Conservation (phyloP, 2,888 invertebrate genomes). For the Marasmarcha lunaedactyla region DNA sequence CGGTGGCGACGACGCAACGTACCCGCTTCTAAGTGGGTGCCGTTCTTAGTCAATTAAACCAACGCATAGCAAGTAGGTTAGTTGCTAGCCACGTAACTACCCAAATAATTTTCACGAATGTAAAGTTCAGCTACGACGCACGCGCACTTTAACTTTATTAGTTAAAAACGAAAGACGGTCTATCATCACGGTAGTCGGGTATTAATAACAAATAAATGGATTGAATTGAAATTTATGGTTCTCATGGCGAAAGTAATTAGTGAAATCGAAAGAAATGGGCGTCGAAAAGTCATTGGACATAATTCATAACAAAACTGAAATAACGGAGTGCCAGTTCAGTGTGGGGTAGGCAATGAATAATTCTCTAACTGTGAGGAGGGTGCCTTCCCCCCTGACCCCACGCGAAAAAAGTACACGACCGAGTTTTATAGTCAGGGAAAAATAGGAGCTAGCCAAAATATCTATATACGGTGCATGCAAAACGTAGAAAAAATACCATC, state of each 20-base stretch:
- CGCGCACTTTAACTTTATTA: too few species aligned
- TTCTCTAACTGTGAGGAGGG: constrained; percentile 67
- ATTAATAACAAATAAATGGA: constrained; percentile 1
- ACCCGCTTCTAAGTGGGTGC: too few species aligned
- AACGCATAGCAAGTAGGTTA: too few species aligned
- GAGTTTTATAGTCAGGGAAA: constrained; percentile 67
- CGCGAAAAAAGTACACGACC: constrained; percentile 64
- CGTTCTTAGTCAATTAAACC: too few species aligned
- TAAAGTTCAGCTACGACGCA: neutral
- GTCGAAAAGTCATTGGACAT: constrained; percentile 64
- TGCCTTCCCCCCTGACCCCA: constrained; percentile 37
- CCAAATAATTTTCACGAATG: neutral
- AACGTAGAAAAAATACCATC: constrained; percentile 58
- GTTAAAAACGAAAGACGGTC: too few species aligned
- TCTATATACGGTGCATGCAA: constrained; percentile 60
- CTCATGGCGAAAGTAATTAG: constrained; percentile 62
- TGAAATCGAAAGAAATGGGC: constrained; percentile 58
- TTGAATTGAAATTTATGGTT: constrained; percentile 40
- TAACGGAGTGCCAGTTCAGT: constrained; percentile 66
- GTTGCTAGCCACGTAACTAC: too few species aligned
- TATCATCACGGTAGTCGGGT: neutral
- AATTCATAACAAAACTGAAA: constrained; percentile 69
- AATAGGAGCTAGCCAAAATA: constrained; percentile 66
- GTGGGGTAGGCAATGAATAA: constrained; percentile 70
- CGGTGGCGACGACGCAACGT: too few species aligned